Percentiles rank a stretch among this genome's conserved stretches.
phyloP scores from a whole-genome alignment of 2,113 vertebrate species.

The Sorex araneus region DNA sequence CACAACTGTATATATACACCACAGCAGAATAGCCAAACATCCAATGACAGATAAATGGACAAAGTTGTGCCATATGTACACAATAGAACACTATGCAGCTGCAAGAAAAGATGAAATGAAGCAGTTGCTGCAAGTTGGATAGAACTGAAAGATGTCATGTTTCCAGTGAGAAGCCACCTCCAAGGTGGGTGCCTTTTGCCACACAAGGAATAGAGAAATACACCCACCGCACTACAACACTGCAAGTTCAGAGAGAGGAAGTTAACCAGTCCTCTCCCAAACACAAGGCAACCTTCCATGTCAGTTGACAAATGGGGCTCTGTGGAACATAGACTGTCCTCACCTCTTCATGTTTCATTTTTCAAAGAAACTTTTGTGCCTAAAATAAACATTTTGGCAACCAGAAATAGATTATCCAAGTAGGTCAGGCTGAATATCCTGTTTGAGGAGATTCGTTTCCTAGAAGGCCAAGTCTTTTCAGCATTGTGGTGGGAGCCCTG shows the following conservation, averaged over 20 bases:
- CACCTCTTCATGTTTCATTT: slow-evolving; percentile 63
- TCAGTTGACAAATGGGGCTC: slow-evolving; percentile 60
- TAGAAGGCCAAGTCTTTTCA: slow-evolving; percentile 1
- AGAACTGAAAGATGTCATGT: no score
- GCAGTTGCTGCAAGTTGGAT: no score
- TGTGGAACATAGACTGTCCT: slow-evolving; percentile 62
- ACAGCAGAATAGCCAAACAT: no score
- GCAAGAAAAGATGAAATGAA: no score
- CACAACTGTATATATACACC: no score
- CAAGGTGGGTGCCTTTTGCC: background rate
- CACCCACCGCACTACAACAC: background rate
- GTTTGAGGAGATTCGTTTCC: slow-evolving; percentile 60
- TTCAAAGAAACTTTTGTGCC: slow-evolving; percentile 66
- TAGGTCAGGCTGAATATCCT: slow-evolving; percentile 60
- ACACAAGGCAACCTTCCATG: slow-evolving; percentile 27
- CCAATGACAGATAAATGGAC: no score
- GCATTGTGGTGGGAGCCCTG: background rate
- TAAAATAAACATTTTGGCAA: slow-evolving; percentile 58
- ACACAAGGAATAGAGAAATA: slow-evolving; percentile 50
- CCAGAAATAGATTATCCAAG: slow-evolving; percentile 63
- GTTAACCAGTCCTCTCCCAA: slow-evolving; percentile 57
- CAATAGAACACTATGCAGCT: no score
- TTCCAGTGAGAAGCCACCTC: background rate
- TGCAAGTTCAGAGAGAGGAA: slow-evolving; percentile 20
- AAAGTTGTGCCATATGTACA: no score